Evolutionary conservation across 2,113 vertebrate genomes (phyloP).

Genomic region (rat (Rattus norvegicus)): DNA sequence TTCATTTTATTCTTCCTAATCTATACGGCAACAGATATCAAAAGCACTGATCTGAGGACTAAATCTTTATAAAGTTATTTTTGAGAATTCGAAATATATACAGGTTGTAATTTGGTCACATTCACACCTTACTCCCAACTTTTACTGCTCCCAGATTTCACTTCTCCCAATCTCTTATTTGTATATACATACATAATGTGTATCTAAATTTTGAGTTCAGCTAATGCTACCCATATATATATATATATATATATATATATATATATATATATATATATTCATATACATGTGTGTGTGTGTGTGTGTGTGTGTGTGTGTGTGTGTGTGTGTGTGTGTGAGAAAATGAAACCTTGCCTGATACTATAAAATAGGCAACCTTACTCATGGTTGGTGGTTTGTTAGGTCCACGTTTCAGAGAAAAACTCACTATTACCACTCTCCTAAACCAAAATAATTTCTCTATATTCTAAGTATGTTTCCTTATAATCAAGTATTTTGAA

Average conservation of each 20-base stretch:
- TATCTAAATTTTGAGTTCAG: background rate
- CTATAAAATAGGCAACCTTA: background rate
- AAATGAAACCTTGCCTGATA: background rate
- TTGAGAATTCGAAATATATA: background rate
- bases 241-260: too few species aligned
- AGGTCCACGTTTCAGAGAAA: background rate
- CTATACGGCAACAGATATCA: background rate
- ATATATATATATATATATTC: too few species aligned
- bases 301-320: too few species aligned
- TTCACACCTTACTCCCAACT: background rate
- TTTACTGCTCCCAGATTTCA: background rate
- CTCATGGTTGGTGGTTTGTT: background rate
- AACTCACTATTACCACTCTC: background rate
- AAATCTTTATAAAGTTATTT: background rate
- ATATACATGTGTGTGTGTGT: too few species aligned
- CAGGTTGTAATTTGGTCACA: background rate
- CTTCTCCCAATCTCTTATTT: background rate
- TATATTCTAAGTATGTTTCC: background rate
- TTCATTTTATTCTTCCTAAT: background rate
- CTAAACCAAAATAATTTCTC: background rate
- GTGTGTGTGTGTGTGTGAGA: too few species aligned
- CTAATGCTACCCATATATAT: background rate
- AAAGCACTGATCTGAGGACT: background rate
- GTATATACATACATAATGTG: background rate
- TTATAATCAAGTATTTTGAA: background rate